These are phyloP conservation scores for Carcharodon carcharias DNA, from an alignment of 2,797 vertebrate genomes.

Conservation along the genomic window DNA sequence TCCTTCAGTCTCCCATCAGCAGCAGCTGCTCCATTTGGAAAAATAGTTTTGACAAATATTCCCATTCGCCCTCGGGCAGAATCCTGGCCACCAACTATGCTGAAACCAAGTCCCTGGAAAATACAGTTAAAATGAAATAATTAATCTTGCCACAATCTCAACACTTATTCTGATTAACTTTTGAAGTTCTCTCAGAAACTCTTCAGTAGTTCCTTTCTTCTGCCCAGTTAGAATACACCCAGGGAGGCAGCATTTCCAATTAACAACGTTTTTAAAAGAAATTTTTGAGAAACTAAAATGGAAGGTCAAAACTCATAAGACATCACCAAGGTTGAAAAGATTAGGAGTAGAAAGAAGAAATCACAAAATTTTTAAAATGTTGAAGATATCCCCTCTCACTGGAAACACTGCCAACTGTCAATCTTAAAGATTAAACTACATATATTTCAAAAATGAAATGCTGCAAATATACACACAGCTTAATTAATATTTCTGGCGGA, in stretches of 20 bases:
- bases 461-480: too few species aligned
- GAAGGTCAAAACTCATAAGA: neutral
- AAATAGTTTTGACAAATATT: slow-evolving; percentile 96
- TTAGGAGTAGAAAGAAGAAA: neutral
- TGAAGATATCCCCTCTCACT: neutral
- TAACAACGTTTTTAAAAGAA: neutral
- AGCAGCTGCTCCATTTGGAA: slow-evolving; percentile 81
- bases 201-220: neutral
- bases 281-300: neutral
- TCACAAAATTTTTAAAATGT: neutral
- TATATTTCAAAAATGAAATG: neutral
- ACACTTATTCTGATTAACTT: neutral
- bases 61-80: slow-evolving; percentile 90
- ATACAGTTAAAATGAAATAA: neutral
- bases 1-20: slow-evolving; percentile 90
- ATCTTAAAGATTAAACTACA: neutral
- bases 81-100: slow-evolving; percentile 91
- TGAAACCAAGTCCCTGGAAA: slow-evolving; percentile 83
- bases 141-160: neutral
- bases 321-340: neutral
- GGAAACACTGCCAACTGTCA: neutral
- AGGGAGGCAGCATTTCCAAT: neutral
- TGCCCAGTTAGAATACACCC: neutral
- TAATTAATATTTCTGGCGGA: too few species aligned
- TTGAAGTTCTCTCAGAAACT: neutral